Base-by-base conservation (phyloP, 2,113 vertebrate species). In the Arothron firmamentum region DNA sequence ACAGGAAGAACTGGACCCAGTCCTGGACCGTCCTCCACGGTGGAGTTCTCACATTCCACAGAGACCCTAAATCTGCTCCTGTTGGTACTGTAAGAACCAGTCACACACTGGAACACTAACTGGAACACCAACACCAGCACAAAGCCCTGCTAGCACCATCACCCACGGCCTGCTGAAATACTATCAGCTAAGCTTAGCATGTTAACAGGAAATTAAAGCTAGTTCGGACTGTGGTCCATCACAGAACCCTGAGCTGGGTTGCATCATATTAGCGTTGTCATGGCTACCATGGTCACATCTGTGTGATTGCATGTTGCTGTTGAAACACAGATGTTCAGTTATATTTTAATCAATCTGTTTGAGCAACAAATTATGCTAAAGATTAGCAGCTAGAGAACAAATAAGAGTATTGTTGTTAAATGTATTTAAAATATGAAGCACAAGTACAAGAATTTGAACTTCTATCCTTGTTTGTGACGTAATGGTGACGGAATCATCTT, bases 1-100 rank as follows among this genome's bases (percentile, higher is more conserved):
- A 59, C 79, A 88, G 86, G 74, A 88, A 88, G 67, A 88, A 86
- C 82, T 88, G 86, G 86, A 75, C 61, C 56, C 84, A 86, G 65
- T 88, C 84, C 4, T 86, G 86, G 86, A 86, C 84, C 0, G 86
- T 86, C 59, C 82, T 86, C 21, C 82, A 86, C 0, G 84, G 84
- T 0, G 86, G 86, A 28, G 78, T 88, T 58, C 84, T 88, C 17
- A 88, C 86, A 2, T 86, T 88, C 56, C 81, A 86, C 72, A 83
- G 52, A 74, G 86, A 88, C 57, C 86, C 86, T 12, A 79, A 80
- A 20, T 80, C 58, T 42, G 49, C 77, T 18, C 78, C 78, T 0
- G 15, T 69, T 11, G 76, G 81, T 6, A 15, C 56, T 16, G 86
- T 88, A 51, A 74, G 80, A 57, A 54, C 38, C 58, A 3, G 0